Evolutionary conservation across 1,140 invertebrate species (phyloP).

Genomic region (Zaprionus capensis): DNA sequence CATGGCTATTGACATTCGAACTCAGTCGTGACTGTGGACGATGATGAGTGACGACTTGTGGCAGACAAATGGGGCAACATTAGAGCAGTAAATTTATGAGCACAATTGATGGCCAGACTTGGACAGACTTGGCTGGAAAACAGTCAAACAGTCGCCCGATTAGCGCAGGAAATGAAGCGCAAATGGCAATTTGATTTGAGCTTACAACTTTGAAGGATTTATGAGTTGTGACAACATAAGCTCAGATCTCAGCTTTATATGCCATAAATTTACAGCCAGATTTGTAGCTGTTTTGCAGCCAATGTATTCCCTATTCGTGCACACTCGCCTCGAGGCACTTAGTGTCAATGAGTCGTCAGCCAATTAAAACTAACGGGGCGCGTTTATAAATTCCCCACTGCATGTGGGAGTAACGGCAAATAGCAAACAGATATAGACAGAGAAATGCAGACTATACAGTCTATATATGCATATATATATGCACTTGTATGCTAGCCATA

Average conservation of each 20-base stretch:
- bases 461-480: conserved; percentile 19
- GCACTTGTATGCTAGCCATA: neutral
- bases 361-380: conserved; percentile 63
- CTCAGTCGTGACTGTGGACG: too few species aligned
- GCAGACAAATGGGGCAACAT: conserved; percentile 20
- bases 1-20: conserved; percentile 47
- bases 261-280: neutral
- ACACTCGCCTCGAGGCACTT: neutral
- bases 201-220: neutral
- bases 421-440: neutral
- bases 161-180: neutral
- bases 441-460: conserved; percentile 34
- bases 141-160: neutral
- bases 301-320: neutral
- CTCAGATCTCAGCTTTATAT: too few species aligned
- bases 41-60: too few species aligned
- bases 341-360: conserved; percentile 3
- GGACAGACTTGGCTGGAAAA: too few species aligned
- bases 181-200: neutral
- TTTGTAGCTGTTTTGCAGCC: too few species aligned
- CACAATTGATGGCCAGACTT: conserved; percentile 10
- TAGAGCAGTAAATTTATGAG: conserved; percentile 46
- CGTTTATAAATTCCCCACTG: conserved; percentile 47
- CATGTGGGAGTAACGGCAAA: conserved; percentile 13
- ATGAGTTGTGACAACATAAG: neutral